Conservation (phyloP, 2,797 vertebrate genomes). For the Pelodytes ibericus region DNA sequence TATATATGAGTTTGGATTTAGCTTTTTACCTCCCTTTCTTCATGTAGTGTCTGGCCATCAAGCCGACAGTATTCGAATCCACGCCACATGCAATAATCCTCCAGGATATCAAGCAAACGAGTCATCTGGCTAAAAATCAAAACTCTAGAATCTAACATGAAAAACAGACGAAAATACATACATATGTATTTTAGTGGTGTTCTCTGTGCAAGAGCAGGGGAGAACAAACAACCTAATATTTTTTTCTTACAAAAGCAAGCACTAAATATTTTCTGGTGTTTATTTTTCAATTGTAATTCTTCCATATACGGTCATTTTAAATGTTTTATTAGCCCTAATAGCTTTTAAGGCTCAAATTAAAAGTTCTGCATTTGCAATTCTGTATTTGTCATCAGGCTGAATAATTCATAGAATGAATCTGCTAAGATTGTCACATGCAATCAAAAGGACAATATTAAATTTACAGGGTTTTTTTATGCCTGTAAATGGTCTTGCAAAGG, state of each 20-base stretch:
- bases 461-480: too few relatives aligned
- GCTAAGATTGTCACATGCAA: not conserved
- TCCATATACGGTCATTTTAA: not conserved
- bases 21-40: slow-evolving; percentile 76
- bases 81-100: slow-evolving; percentile 84
- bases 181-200: not conserved
- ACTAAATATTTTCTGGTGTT: slow-evolving; percentile 1
- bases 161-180: not conserved
- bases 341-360: not conserved
- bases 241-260: slow-evolving; percentile 4
- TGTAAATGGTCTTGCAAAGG: too few relatives aligned
- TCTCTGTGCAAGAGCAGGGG: too few relatives aligned
- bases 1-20: not conserved
- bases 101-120: slow-evolving; percentile 79
- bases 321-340: not conserved
- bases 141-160: slow-evolving; percentile 73
- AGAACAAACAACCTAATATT: not conserved
- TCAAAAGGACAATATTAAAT: not conserved
- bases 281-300: slow-evolving; percentile 11
- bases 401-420: slow-evolving; percentile 21
- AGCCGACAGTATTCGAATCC: slow-evolving; percentile 80
- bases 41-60: slow-evolving; percentile 80
- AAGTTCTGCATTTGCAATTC: not conserved
- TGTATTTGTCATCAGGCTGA: slow-evolving; percentile 9
- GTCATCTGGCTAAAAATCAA: slow-evolving; percentile 83